These are phyloP conservation scores for Lomographa bimaculata DNA, from an alignment of 2,888 invertebrate genomes.

Conservation along the genomic window DNA sequence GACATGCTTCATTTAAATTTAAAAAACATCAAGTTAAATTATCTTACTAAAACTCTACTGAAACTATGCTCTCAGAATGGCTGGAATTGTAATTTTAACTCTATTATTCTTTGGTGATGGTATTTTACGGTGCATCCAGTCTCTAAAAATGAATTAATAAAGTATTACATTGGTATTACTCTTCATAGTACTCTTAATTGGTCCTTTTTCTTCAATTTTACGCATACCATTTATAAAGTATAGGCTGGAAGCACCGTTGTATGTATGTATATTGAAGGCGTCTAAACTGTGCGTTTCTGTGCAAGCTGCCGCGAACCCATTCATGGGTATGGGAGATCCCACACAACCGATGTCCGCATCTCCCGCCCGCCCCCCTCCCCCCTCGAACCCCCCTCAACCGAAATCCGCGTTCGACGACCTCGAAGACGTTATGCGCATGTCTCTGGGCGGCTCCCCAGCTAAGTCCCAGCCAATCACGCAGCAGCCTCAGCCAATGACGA, in stretches of 20 bases:
- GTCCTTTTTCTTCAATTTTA: no score
- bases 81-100: conserved; percentile 17
- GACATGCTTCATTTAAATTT: no score
- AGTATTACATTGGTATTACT: no score
- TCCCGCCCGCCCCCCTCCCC: conserved; percentile 81
- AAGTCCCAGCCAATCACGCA: conserved; percentile 64
- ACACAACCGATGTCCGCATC: conserved; percentile 70
- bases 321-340: conserved; percentile 85
- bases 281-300: conserved; percentile 46
- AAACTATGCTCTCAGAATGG: conserved; percentile 18
- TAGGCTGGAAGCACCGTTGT: no score
- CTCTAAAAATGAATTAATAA: no score
- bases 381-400: conserved; percentile 64
- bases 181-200: no score
- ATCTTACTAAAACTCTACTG: no score
- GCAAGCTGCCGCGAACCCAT: conserved; percentile 86
- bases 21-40: no score
- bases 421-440: conserved; percentile 87
- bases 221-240: no score
- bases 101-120: conserved; percentile 40
- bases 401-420: conserved; percentile 88
- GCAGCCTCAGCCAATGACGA: conserved; percentile 65
- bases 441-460: conserved; percentile 85
- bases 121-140: conserved; percentile 13
- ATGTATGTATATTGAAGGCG: conserved; percentile 20